Evolutionary conservation across 1,140 invertebrate genomes (phyloP), one percentile per base, ranked within the genome.

Genomic region (Solenopsis fugax): DNA sequence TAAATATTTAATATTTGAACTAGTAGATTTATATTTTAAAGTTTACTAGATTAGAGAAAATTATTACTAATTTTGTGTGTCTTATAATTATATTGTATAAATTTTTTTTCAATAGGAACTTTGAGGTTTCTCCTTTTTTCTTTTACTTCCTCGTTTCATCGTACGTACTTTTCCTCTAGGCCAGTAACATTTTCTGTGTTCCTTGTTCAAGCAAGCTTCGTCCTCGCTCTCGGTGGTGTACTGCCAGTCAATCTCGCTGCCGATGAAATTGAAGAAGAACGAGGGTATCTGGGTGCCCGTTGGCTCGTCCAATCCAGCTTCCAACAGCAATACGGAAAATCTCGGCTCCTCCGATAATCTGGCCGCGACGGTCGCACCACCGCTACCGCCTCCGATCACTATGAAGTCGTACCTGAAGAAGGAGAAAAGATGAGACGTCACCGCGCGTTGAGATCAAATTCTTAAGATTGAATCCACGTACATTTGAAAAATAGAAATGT

Each of bases 181-280:
- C 98, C 98, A 98, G 90, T 97, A 97, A 93, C 97, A 98, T 78
- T 96, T 96, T 81, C 97, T 96, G 48, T 97, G 97, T 9, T 96
- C 96, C 81, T 98, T 97, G 1, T 96, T 97, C 21, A 98, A 96
- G 92, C 98, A 98, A 1, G 98, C 98, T 41, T 97, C 96, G 9
- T 97, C 96, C 93, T 99, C 98, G 0, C 98, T 97, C 92, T 98
- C 98, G 1, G 98, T 99, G 67, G 96, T 96, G 93, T 97, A 99
- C 13, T 96, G 96, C 98, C 98, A 99, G 95, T 99, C 98, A 78
- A 98, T 98, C 58, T 97, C 97, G 7, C 97, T 97, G 2, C 97
- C 97, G 29, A 98, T 96, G 90, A 97, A 98, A 93, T 98, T 98
- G 64, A 98, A 96, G 94, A 97, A 98, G 96, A 98, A 98, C 5